Conservation (phyloP, 35 echinoderm and acorn worm species). For the Heliocidaris erythrogramma region DNA sequence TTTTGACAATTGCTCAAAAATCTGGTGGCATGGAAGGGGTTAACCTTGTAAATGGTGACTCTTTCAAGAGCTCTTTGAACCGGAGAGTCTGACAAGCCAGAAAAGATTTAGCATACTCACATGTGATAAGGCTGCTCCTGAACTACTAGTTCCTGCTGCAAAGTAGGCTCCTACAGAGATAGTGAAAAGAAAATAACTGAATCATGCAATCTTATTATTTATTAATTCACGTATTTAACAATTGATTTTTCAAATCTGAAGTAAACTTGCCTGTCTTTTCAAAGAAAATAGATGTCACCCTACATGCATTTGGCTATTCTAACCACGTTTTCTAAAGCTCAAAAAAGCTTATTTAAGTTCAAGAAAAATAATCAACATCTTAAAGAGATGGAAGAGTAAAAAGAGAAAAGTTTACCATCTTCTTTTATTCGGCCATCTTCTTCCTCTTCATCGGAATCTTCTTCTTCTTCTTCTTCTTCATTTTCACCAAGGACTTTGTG, state of each 20-base stretch:
- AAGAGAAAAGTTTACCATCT: neutral
- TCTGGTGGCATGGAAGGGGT: too few relatives aligned
- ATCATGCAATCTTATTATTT: neutral
- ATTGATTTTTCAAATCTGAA: neutral
- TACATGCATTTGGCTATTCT: too few relatives aligned
- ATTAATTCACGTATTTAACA: neutral
- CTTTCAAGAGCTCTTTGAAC: too few relatives aligned
- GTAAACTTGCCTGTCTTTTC: too few relatives aligned
- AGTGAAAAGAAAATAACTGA: neutral
- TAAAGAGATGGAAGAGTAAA: too few relatives aligned
- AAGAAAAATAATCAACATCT: too few relatives aligned
- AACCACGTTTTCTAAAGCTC: too few relatives aligned
- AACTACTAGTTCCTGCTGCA: neutral
- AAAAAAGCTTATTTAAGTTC: too few relatives aligned
- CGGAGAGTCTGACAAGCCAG: too few relatives aligned
- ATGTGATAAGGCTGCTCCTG: neutral
- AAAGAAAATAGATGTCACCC: too few relatives aligned
- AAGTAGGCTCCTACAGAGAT: neutral
- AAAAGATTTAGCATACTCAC: neutral
- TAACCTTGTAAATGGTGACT: too few relatives aligned
- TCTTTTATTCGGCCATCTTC: neutral
- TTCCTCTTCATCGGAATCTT: neutral
- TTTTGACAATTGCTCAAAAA: too few relatives aligned
- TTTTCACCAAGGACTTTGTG: constrained; percentile 26
- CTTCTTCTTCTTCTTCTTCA: constrained; percentile 8